Conservation (phyloP, 2,113 vertebrate genomes). For the Orthonyx spaldingii region DNA sequence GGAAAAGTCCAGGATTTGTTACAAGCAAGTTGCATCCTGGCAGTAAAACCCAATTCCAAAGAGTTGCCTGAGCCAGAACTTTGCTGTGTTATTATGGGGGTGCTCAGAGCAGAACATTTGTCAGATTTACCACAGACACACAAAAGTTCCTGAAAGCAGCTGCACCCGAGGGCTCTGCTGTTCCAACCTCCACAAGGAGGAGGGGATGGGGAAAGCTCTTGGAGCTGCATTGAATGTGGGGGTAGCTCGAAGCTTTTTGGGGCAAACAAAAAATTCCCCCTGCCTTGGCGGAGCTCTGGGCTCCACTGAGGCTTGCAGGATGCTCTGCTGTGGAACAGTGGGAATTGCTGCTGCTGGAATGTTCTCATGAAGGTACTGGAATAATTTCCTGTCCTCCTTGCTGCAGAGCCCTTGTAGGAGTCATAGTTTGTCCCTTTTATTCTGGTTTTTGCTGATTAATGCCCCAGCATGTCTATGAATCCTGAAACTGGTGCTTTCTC, state of each 20-base stretch:
- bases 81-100: background rate
- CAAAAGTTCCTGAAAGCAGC: background rate
- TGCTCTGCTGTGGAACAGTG: background rate
- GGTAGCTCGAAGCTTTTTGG: background rate
- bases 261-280: background rate
- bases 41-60: background rate
- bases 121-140: background rate
- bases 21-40: background rate
- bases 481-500: background rate
- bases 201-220: background rate
- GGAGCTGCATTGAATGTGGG: too few species aligned
- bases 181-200: accelerated
- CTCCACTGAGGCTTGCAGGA: background rate
- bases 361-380: background rate
- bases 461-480: background rate
- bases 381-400: background rate
- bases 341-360: background rate
- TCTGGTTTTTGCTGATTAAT: background rate
- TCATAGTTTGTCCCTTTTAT: background rate
- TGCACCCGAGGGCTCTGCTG: background rate
- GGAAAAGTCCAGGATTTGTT: background rate
- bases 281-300: background rate
- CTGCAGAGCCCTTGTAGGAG: background rate
- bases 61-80: background rate
- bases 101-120: background rate